Evolutionary conservation across 2,113 vertebrate genomes (phyloP), one percentile per base, ranked within the genome.

Genomic region (Clupea harengus): DNA sequence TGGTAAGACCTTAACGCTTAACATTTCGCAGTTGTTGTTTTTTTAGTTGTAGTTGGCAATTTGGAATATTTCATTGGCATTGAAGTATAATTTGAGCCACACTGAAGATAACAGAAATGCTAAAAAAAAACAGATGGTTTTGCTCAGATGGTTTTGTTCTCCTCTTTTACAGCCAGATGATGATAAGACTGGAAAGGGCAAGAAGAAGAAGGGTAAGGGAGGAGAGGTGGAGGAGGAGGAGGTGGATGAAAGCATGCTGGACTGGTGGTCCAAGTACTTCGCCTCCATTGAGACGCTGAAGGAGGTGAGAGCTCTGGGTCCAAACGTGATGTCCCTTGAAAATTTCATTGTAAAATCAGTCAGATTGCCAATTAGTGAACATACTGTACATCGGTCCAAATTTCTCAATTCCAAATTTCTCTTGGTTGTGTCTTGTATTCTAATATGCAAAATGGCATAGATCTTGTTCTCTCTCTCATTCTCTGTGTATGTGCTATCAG

Each of bases 181-280:
- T 28, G 95, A 95, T 78, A 96, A 95, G 80, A 96, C 96, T 10
- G 95, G 95, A 91, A 96, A 92, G 93, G 96, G 93, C 92, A 95
- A 93, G 94, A 96, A 92, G 96, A 95, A 97, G 92, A 97, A 96
- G 88, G 97, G 96, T 84, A 93, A 91, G 9, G 93, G 92, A 0
- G 97, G 95, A 0, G 95, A 96, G 8, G 91, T 39, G 0, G 98
- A 99, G 81, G 98, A 99, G 1, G 98, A 99, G 32, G 97, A 99
- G 90, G 93, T 95, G 0, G 97, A 99, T 0, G 98, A 99, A 91
- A 96, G 97, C 89, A 96, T 97, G 94, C 91, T 99, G 91, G 98
- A 99, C 90, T 99, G 98, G 98, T 99, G 98, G 98, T 99, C 98
- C 87, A 99, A 99, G 90, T 99, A 99, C 91, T 99, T 99, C 7